Base-by-base conservation (phyloP, 2,888 invertebrate species). In the Monoplex corrugatus region DNA sequence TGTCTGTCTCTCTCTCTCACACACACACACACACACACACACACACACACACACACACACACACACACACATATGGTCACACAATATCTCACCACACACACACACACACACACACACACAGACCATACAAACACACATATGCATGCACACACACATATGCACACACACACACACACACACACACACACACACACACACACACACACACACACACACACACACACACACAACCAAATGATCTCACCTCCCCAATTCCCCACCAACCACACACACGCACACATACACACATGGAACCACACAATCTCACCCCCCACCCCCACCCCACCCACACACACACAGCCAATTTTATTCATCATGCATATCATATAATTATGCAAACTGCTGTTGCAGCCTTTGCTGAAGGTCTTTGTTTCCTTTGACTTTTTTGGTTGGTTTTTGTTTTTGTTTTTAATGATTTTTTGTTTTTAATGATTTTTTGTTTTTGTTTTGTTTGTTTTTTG, bases 171-270 rank as follows among this genome's bases (percentile, higher is more conserved):
- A 19, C 35, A 6, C 80, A 45, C 83, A 83, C 83, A 83, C 83
- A 83, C 23, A 45, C 45, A 83, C 50, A 84, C 5, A 84, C 84
- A 84, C 45, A 45, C 50, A 83, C 45, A 45, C 45, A 83, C 83
- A 83, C 45, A 45, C 83, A 45, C n/a, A 45, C 32, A 19, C 72
- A 72, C 32, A 32, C 63, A 35, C 75, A 32, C 75, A 6, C 38
- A 35, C 38, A 75, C 75, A 32, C 75, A 32, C 75, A 75, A n/a
- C n/a, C n/a, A n/a, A n/a, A n/a, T n/a, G n/a, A n/a, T n/a, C n/a
- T n/a, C n/a, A n/a, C n/a, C n/a, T n/a, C n/a, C n/a, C n/a, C n/a
- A n/a, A n/a, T n/a, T n/a, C n/a, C n/a, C n/a, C n/a, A n/a, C n/a
- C n/a, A n/a, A n/a, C n/a, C 75, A 75, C 32, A 32, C 38, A 75